Percentiles rank a stretch among this genome's conserved stretches.
phyloP scores from a whole-genome alignment of 2,888 invertebrate genomes.

The Dromius quadrimaculatus region DNA sequence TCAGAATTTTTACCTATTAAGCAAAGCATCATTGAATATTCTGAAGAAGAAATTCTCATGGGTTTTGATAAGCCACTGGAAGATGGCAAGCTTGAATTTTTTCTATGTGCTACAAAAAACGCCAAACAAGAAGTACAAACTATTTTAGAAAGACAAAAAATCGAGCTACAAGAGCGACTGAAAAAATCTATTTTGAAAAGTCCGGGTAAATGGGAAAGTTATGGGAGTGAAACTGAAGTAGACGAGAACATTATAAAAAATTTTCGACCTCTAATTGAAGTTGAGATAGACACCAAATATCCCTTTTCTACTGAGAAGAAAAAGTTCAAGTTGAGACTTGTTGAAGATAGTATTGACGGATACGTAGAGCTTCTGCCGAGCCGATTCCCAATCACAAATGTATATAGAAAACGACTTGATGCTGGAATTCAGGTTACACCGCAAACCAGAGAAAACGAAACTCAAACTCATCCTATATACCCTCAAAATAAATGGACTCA shows the following conservation, averaged over 20 bases:
- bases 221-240: conserved; percentile 77
- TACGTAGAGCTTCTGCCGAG: conserved; percentile 75
- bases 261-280: conserved; percentile 72
- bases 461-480: conserved; percentile 78
- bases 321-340: conserved; percentile 5
- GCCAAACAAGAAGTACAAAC: conserved; percentile 68
- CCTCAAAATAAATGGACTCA: conserved; percentile 80
- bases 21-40: conserved; percentile 63
- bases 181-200: conserved; percentile 15
- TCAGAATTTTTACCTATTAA: conserved; percentile 67
- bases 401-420: conserved; percentile 70
- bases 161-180: conserved; percentile 65
- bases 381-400: conserved; percentile 71
- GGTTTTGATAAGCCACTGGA: conserved; percentile 74
- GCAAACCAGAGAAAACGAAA: conserved; percentile 64
- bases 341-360: conserved; percentile 73
- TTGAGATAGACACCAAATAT: conserved; percentile 77
- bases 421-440: conserved; percentile 73
- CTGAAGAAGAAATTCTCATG: conserved; percentile 69
- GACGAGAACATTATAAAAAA: conserved; percentile 68
- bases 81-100: conserved; percentile 72
- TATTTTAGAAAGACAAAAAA: conserved; percentile 71
- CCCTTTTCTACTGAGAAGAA: conserved; percentile 63
- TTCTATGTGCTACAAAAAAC: conserved; percentile 73
- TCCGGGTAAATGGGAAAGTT: conserved; percentile 55